Base-by-base conservation (phyloP, 2,888 invertebrate species). In the Conus canariensis region DNA sequence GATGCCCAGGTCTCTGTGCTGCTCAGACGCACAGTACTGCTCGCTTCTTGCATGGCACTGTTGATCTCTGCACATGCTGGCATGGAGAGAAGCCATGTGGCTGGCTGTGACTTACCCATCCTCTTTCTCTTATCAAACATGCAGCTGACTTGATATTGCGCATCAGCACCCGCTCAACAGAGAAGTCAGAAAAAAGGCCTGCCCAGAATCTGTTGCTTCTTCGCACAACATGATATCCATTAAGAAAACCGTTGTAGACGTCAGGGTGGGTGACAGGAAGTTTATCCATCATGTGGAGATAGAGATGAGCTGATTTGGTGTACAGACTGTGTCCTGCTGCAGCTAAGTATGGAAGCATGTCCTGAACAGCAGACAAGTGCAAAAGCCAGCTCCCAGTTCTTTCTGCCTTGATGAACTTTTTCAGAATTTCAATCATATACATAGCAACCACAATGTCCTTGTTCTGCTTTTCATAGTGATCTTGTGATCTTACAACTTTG, bases 341-440 rank as follows among this genome's bases (percentile, higher is more conserved):
- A 22, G 70, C 19, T 74, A 19, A 5, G 22, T 74, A 74, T 74
- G 70, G 70, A n/a, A 74, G 70, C 22, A 74, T 10, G 22, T 74
- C 70, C 1, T 22, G 70, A 74, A 74, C 70, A 70, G 70, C 19
- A 16, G 70, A 70, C 6, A 19, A 19, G 22, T 19, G 70, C 70
- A 70, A 70, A n/a, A 70, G 70, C 70, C 70, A 74, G 70, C 22
- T 74, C 70, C 70, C n/a, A 74, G 14, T 74, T 74, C n/a, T 74
- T 8, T 74, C 70, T 74, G 70, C 70, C n/a, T 74, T 74, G 70
- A 5, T 22, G 70, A 74, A 45, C 45, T 45, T 22, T 74, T 9
- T 19, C 14, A n/a, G 22, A 74, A 74, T 19, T 19, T 74, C 70
- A n/a, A 14, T 74, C 70, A 74, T 74, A 3, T 1, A 74, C 22